Percentiles rank a stretch among this genome's conserved stretches.
Evolutionary conservation across 37 sponge, comb jelly and placozoan genomes (phyloP).

Genomic region (Aphrocallistes beatrix): DNA sequence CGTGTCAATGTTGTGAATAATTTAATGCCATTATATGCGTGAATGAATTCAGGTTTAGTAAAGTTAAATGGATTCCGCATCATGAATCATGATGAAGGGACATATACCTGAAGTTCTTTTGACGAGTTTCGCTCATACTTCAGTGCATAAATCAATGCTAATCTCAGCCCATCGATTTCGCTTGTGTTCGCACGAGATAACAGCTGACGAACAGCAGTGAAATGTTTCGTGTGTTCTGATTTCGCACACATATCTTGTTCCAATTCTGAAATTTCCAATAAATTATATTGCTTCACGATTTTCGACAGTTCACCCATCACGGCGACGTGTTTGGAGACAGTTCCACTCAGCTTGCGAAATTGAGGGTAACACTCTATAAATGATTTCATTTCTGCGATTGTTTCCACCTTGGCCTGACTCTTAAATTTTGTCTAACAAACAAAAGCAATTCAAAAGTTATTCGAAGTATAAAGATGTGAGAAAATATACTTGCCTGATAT

Average conservation of each 20-base stretch:
- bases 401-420: slow-evolving; percentile 67
- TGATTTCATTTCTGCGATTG: slow-evolving; percentile 94
- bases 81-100: neutral
- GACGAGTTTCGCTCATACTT: slow-evolving; percentile 52
- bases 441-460: neutral
- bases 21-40: no score
- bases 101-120: slow-evolving; percentile 20
- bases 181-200: slow-evolving; percentile 35
- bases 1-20: no score
- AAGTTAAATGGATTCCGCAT: no score
- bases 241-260: slow-evolving; percentile 76
- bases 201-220: slow-evolving; percentile 36
- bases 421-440: slow-evolving; percentile 30
- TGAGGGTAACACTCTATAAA: slow-evolving; percentile 95
- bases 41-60: no score
- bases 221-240: slow-evolving; percentile 27
- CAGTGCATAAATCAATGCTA: slow-evolving; percentile 58
- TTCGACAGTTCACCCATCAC: slow-evolving; percentile 79
- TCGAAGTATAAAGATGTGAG: neutral
- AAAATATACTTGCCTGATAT: slow-evolving; percentile 49
- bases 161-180: slow-evolving; percentile 49
- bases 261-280: slow-evolving; percentile 70
- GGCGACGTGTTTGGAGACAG: slow-evolving; percentile 91
- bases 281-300: slow-evolving; percentile 46
- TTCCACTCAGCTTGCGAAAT: slow-evolving; percentile 80